Evolutionary conservation across 2,797 vertebrate genomes (phyloP).

Genomic region (Liparis tanakae): DNA sequence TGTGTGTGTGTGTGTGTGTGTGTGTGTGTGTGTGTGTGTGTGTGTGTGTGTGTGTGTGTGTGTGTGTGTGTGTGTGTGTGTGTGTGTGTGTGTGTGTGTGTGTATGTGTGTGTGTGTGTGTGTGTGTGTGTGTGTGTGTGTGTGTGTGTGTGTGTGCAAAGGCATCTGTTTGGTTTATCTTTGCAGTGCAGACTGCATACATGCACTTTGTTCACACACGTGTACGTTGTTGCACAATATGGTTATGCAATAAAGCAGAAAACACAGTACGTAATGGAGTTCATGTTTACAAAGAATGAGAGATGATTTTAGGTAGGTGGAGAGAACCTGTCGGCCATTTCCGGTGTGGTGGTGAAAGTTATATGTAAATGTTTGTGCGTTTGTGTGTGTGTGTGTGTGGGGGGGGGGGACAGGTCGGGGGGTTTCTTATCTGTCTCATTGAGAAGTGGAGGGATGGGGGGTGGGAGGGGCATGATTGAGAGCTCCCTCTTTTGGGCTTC

Average conservation of each 20-base stretch:
- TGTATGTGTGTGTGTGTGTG: too few relatives aligned
- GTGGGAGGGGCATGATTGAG: constrained; percentile 42
- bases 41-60: too few relatives aligned
- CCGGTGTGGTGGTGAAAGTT: constrained; percentile 7
- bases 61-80: too few relatives aligned
- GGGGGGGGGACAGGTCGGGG: too few relatives aligned
- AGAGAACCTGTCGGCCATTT: constrained; percentile 24
- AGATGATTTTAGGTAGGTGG: constrained; percentile 32
- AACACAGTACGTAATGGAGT: constrained; percentile 14
- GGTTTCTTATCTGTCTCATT: too few relatives aligned
- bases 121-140: too few relatives aligned
- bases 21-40: too few relatives aligned
- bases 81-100: too few relatives aligned
- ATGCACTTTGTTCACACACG: constrained; percentile 40
- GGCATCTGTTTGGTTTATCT: constrained; percentile 50
- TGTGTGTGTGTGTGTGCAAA: constrained; percentile 40
- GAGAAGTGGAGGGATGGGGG: background rate
- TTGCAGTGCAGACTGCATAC: constrained; percentile 26
- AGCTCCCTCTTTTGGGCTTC: constrained; percentile 35
- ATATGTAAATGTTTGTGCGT: constrained; percentile 9
- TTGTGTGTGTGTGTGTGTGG: constrained; percentile 13
- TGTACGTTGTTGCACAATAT: constrained; percentile 51
- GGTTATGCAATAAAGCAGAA: constrained; percentile 41
- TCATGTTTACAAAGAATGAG: background rate
- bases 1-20: too few relatives aligned